Evolutionary conservation across 2,797 vertebrate genomes (phyloP).

Genomic region (Cetoscarus ocellatus): DNA sequence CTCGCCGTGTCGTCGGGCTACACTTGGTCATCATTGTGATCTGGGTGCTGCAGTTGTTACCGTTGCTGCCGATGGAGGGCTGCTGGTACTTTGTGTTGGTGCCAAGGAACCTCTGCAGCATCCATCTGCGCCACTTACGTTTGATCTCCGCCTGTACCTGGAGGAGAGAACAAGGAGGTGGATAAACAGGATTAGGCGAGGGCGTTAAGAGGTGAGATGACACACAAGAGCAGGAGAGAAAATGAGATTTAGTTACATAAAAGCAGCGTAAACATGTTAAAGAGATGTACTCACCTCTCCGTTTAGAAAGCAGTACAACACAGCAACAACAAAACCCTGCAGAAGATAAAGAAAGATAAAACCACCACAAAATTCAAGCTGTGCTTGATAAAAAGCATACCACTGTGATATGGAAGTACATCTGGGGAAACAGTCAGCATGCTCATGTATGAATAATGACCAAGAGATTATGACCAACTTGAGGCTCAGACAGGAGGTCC

Average conservation of each 20-base stretch:
- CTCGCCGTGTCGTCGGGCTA: constrained; percentile 88
- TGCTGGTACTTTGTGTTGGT: constrained; percentile 91
- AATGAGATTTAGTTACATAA: constrained; percentile 23
- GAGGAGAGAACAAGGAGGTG: constrained; percentile 4
- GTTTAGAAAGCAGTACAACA: constrained; percentile 96
- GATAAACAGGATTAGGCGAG: constrained; percentile 47
- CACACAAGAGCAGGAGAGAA: not conserved
- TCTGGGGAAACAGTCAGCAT: constrained; percentile 61
- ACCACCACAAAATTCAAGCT: not conserved
- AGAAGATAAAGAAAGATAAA: constrained; percentile 47
- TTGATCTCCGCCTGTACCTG: constrained; percentile 97
- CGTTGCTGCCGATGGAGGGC: constrained; percentile 91
- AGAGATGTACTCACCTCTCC: constrained; percentile 81
- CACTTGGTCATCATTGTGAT: constrained; percentile 94
- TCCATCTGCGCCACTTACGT: constrained; percentile 97
- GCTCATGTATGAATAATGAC: constrained; percentile 68
- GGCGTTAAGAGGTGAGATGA: constrained; percentile 14
- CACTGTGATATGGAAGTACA: constrained; percentile 26
- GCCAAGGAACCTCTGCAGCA: constrained; percentile 90
- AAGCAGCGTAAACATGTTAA: constrained; percentile 31
- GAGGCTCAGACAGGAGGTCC: constrained; percentile 54
- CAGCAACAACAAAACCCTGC: constrained; percentile 94
- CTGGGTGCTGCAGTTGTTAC: constrained; percentile 96
- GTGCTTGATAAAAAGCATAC: constrained; percentile 13
- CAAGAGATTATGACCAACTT: constrained; percentile 52